Evolutionary conservation across 2,888 invertebrate species (phyloP), one percentile per base, ranked within the genome.

Genomic region (Catocala fraxini): DNA sequence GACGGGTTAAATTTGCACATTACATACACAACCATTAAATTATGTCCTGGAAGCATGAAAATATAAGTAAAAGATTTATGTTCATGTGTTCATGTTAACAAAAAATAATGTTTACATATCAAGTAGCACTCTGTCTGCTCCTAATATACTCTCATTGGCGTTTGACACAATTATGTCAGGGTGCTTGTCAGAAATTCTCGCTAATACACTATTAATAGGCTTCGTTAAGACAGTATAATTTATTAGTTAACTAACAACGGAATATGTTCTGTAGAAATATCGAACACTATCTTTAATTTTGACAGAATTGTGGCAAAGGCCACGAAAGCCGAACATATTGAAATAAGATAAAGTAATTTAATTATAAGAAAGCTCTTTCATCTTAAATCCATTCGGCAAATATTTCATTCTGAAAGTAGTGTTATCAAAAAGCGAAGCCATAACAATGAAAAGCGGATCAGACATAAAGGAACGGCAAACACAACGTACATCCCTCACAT

Each of bases 81-180:
- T n/a, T n/a, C n/a, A n/a, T n/a, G n/a, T 39, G 35, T 7, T 6
- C 9, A 7, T 39, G 9, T 7, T 9, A 39, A 39, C 6, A 6
- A 39, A 39, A 39, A 39, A 39, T 35, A 13, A 35, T 51, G 59
- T 69, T 53, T 59, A 62, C 62, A 51, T 48, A 59, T 64, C 64
- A 48, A 51, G 60, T 67, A 51, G 49, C 60, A 68, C 63, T 58
- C 46, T 42, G 25, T 43, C 15, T 52, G 52, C 41, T 56, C 55
- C 59, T 55, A 56, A 62, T 56, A 39, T 64, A 58, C 56, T 58
- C 48, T 57, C 61, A 47, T 51, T 54, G 46, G 6, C 48, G 59
- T 56, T 54, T 70, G 73, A 68, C 77, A 76, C 35, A 65, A 70
- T 76, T 73, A 64, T 76, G 79, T 77, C 77, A 76, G 53, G 56